Evolutionary conservation across 1,140 invertebrate genomes (phyloP), one percentile per base, ranked within the genome.

Genomic region (Dermatophagoides farinae): DNA sequence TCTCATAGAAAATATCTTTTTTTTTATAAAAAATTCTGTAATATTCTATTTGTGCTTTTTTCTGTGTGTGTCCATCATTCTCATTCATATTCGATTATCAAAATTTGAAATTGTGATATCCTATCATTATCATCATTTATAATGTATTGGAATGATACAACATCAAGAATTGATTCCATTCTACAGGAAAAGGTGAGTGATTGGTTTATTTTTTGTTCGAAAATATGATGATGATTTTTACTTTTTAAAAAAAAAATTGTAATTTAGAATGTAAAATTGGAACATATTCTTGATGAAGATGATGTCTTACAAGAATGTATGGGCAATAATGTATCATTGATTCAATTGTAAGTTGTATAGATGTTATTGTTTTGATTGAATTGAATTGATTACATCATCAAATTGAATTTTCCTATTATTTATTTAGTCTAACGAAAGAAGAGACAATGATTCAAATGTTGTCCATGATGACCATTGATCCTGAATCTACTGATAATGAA

Each of bases 291-390:
- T 77, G 86, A 95, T 71, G 85, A 90, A 73, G 88, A 92, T 71
- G 87, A 93, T 73, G 85, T 96, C 69, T 77, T 97, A 62, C 87
- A 91, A 72, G 89, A 97, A 79, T 92, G 89, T 72, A 90, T 88
- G 77, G 82, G 80, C 64, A 85, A 87, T 71, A 93, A 92, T 72
- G 87, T 85, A 72, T 86, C 84, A 67, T 75, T 97, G 60, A 79
- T 93, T 64, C 86, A 88, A 68, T 93, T 85, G 89, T 93, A 80
- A 86, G 86, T 82, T 47, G 40, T 47, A 50, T 37, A 23, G 23
- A 37, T 14, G 6, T 23, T 60, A 51, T 64, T 62, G 64, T 49
- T 58, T 25, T 14, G 6, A 23, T 44, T 5, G 4, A 58, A 11
- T 47, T 52, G 4, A 2, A 25, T 14, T 18, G 18, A 4, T 41